These are phyloP conservation scores for Rhynchophorus ferrugineus DNA, from an alignment of 1,140 invertebrate species.

Conservation along the genomic window DNA sequence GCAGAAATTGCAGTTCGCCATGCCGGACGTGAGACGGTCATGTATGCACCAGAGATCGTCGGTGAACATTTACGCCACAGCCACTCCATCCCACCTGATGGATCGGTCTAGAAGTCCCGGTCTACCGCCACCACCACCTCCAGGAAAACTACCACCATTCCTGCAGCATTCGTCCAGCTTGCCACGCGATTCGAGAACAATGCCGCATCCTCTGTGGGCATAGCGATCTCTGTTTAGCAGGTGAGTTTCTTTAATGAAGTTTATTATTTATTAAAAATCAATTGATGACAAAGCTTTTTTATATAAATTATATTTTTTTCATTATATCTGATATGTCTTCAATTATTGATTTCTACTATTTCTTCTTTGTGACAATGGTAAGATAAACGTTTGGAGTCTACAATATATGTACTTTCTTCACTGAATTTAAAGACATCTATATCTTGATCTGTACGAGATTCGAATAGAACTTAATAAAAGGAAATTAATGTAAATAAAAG, in stretches of 20 bases:
- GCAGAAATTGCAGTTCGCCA: slow-evolving; percentile 85
- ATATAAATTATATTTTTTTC: too few species aligned
- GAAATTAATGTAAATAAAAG: too few species aligned
- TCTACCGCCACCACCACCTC: slow-evolving; percentile 53
- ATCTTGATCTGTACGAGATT: too few species aligned
- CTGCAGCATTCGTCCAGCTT: slow-evolving; percentile 40
- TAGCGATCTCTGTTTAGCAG: slow-evolving; percentile 41
- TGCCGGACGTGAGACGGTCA: slow-evolving; percentile 65
- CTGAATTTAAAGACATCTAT: too few species aligned
- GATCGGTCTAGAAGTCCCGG: slow-evolving; percentile 55
- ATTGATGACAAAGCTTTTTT: too few species aligned
- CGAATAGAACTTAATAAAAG: too few species aligned
- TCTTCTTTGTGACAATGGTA: too few species aligned
- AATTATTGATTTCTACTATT: too few species aligned
- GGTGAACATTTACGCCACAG: slow-evolving; percentile 56
- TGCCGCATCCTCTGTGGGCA: slow-evolving; percentile 49
- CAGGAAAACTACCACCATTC: slow-evolving; percentile 42
- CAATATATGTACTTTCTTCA: too few species aligned
- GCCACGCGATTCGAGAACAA: slow-evolving; percentile 35
- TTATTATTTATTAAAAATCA: too few species aligned
- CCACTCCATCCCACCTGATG: slow-evolving; percentile 33
- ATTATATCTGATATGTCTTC: too few species aligned
- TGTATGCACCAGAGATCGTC: slow-evolving; percentile 53
- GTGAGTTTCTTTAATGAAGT: slow-evolving; percentile 29
- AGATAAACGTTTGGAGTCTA: too few species aligned